Percentiles rank a stretch among this genome's conserved stretches.
Evolutionary conservation across 2,113 vertebrate genomes (phyloP).

Genomic region (Malurus alboscapulatus): DNA sequence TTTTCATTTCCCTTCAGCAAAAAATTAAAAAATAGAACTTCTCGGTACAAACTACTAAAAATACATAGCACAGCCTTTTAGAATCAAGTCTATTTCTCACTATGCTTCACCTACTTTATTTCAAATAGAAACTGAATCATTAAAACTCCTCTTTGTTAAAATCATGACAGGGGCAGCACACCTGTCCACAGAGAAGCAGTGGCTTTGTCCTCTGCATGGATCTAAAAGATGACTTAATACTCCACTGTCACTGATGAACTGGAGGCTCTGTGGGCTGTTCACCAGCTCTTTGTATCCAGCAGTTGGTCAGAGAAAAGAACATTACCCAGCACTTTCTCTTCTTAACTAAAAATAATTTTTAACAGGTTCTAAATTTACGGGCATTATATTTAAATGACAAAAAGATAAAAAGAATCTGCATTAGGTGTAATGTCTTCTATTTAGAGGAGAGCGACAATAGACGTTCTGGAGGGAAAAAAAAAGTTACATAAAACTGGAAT

Average conservation of each 20-base stretch:
- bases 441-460: constrained; percentile 31
- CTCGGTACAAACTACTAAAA: background rate
- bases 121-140: background rate
- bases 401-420: background rate
- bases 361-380: constrained; percentile 26
- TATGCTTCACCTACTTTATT: constrained; percentile 1
- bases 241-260: background rate
- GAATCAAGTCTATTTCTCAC: background rate
- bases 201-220: background rate
- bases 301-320: background rate
- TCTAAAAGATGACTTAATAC: background rate
- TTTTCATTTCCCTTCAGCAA: background rate
- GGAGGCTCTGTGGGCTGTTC: background rate
- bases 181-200: background rate
- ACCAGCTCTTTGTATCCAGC: background rate
- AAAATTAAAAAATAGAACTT: background rate
- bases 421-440: background rate
- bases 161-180: background rate
- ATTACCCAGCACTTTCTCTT: background rate
- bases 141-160: constrained; percentile 1
- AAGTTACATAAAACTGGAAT: background rate
- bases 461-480: background rate
- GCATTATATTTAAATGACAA: constrained; percentile 47
- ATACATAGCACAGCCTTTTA: background rate
- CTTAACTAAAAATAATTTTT: constrained; percentile 8